A percentile compares a stretch with the other conserved stretches of the same genome.
phyloP scores from a whole-genome alignment of 2,797 vertebrate species.

The Intellagama lesueurii region DNA sequence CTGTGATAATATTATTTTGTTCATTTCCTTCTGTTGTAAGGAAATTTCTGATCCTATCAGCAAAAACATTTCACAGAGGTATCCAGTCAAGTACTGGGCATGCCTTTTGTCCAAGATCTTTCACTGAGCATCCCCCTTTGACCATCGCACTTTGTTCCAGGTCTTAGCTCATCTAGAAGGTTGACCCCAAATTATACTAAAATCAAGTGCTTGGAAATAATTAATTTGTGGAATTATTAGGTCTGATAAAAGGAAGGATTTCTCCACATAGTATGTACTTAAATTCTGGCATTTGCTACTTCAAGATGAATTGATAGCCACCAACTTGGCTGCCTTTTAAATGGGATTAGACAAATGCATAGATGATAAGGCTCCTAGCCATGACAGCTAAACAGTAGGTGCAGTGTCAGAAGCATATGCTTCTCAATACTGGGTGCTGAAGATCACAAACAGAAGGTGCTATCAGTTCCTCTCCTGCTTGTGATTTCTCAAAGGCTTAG shows the following conservation, averaged over 20 bases:
- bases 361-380: not conserved
- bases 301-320: not conserved
- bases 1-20: slow-evolving; percentile 8
- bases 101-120: not conserved
- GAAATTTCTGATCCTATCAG: slow-evolving; percentile 7
- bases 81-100: not conserved
- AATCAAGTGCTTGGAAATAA: not conserved
- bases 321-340: not conserved
- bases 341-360: not conserved
- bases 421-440: not conserved
- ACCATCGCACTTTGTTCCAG: not conserved
- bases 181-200: not conserved
- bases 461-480: too few relatives aligned
- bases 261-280: not conserved
- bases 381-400: not conserved
- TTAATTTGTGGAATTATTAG: not conserved
- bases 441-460: too few relatives aligned
- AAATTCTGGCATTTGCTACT: not conserved
- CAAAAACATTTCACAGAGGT: not conserved
- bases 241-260: not conserved
- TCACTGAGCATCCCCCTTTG: not conserved
- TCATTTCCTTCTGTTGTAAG: not conserved
- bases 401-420: not conserved
- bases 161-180: not conserved
- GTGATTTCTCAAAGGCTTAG: too few relatives aligned